Evolutionary conservation across 1,140 invertebrate genomes (phyloP), one percentile per base, ranked within the genome.

Genomic region (Heliconius himera): DNA sequence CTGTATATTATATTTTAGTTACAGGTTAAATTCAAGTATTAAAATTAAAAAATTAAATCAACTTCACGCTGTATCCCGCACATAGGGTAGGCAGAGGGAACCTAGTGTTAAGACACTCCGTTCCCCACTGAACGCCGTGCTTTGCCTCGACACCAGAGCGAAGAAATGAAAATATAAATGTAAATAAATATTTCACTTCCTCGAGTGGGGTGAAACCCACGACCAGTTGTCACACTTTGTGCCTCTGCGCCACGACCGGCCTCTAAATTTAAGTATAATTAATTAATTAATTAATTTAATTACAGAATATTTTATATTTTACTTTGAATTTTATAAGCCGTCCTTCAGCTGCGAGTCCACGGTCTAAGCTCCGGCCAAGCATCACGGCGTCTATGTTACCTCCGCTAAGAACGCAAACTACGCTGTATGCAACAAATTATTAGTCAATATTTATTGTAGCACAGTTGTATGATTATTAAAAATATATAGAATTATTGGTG

Each of bases 361-460:
- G 93, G 81, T 97, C 97, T 75, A 97, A 91, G 81, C 96, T 96
- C 26, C 97, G 91, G 9, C 95, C 95, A 29, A 97, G 91, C 13
- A 97, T 94, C 8, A 96, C 95, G 3, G 96, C 96, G 85, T 97
- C 97, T 74, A 97, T 97, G 87, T 97, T 97, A 60, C 97, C 97
- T 46, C 97, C 97, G 88, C 95, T 96, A 18, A 97, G 85, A 72
- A 96, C 94, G 74, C 96, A 94, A 3, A 97, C 96, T 20, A 97
- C 96, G 85, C 96, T 97, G 81, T 41, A 3, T 29, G 3, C 2
- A 80, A 81, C 78, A 77, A 66, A 73, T 4, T 29, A 71, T 22
- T 4, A 1, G 2, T 70, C 49, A 26, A 66, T 29, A 29, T 16
- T 26, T 66, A 29, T 22, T 66, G 6, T 66, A 60, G n/a, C 1